Evolutionary conservation across 2,797 vertebrate species (phyloP), one percentile per base, ranked within the genome.

Genomic region (Buceros bicornis): DNA sequence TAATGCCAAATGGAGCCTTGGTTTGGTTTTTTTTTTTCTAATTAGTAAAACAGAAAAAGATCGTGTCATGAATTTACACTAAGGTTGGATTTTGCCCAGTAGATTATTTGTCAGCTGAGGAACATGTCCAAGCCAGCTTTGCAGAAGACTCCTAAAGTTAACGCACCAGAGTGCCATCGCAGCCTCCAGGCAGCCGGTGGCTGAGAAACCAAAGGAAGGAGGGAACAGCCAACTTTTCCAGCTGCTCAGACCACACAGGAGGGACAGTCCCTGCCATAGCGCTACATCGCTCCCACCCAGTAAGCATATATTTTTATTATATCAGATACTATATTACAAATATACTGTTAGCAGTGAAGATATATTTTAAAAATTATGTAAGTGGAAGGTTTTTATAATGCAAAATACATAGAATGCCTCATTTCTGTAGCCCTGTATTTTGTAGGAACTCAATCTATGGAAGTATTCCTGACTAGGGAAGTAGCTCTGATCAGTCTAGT

Each of bases 351-450:
- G 70, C 71, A 79, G 62, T 87, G 77, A 85, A 94, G 64, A 93
- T 96, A 91, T 95, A 97, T 97, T 97, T 96, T 67, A 66, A 95
- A 88, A 90, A 81, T 37, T 67, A 77, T 6, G 1, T 22, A 71
- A 90, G 72, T 77, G 25, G 43, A 93, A 94, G 50, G 20, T 88
- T 95, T 97, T 95, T 93, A 58, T 95, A 92, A 76, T 57, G 62
- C 24, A 45, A 60, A 92, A 62, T 82, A 87, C 67, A 82, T 61
- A 90, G 54, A 89, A 95, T 87, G 86, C 58, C 47, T 95, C 65
- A n/a, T 45, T 91, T 93, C 87, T 85, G 85, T 91, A 96, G 89
- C 86, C 95, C 94, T 96, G 61, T 95, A 86, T 96, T 97, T 96
- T 97, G 91, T 94, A 95, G 91, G 87, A 79, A 77, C 2, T 22